phyloP scores from a whole-genome alignment of 1,140 invertebrate genomes.

The Phenacoccus solenopsis region DNA sequence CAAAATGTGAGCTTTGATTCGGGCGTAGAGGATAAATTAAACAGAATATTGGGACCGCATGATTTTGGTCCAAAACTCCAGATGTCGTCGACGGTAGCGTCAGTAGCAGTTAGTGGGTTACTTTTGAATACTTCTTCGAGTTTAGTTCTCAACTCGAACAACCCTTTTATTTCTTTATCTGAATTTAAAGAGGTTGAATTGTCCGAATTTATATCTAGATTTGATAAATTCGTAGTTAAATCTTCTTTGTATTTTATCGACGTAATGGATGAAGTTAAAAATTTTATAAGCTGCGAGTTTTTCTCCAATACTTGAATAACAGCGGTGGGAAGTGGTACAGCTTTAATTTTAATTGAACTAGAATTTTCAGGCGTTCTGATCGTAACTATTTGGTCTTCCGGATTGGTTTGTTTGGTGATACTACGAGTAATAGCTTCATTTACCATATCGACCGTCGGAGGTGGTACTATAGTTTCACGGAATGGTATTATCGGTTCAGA shows the following conservation, averaged over 20 bases:
- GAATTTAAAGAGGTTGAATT: neutral
- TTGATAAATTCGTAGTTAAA: neutral
- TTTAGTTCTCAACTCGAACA: slow-evolving; percentile 45
- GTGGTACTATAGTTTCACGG: slow-evolving; percentile 78
- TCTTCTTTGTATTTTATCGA: neutral
- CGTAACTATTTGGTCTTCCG: slow-evolving; percentile 35
- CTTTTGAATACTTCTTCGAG: slow-evolving; percentile 48
- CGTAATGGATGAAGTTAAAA: slow-evolving; percentile 21
- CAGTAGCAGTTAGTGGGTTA: slow-evolving; percentile 41
- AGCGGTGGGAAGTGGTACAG: slow-evolving; percentile 59
- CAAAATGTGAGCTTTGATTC: neutral
- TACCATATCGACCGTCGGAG: slow-evolving; percentile 74
- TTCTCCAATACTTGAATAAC: slow-evolving; percentile 57
- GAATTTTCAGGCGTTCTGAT: slow-evolving; percentile 57
- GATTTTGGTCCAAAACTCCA: slow-evolving; percentile 85
- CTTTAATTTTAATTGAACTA: slow-evolving; percentile 59
- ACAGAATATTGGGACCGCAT: slow-evolving; percentile 75
- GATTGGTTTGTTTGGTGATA: slow-evolving; percentile 32
- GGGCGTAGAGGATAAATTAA: slow-evolving; percentile 46
- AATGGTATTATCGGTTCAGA: slow-evolving; percentile 95
- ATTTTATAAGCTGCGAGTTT: slow-evolving; percentile 44
- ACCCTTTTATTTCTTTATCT: slow-evolving; percentile 26
- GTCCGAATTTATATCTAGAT: neutral
- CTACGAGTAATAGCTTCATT: slow-evolving; percentile 48
- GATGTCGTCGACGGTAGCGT: slow-evolving; percentile 52